Evolutionary conservation across 2,113 vertebrate genomes (phyloP), one percentile per base, ranked within the genome.

Genomic region (Datnioides undecimradiatus): DNA sequence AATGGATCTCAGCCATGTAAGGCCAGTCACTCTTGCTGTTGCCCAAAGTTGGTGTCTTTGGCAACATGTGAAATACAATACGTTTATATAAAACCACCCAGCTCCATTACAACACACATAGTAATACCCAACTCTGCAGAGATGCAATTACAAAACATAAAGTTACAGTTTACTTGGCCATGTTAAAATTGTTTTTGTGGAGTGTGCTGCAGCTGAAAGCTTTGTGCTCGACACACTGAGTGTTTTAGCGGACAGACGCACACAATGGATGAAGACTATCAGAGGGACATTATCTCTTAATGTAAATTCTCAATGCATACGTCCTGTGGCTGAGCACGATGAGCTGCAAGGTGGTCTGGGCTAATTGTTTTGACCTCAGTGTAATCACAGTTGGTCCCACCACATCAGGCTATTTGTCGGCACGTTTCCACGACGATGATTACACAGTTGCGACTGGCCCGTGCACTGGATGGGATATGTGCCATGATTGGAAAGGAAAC

Each of bases 351-450:
- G 38, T 14, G 33, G 60, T 7, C 49, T 19, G n/a, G 64, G 46
- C 16, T 74, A 65, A 80, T 73, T 8, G 41, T 23, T 76, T 69
- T 65, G 80, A 71, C 77, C 64, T 52, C 21, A 48, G 25, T 25
- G 4, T 46, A 77, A 76, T 80, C 49, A 67, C 74, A 73, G 72
- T 59, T 14, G 6, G 43, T 78, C 58, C 49, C 23, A 68, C 54
- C 16, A 41, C 78, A 83, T 80, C 49, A 51, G 71, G 57, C 38
- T 60, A 81, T 90, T 87, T 80, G 80, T 90, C 80, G 76, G 66
- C 73, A 70, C 8, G 29, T 82, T 85, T 85, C 59, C 79, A 81
- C 27, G 4, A 45, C 36, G 14, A 73, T 84, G 73, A 54, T 34
- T 69, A 74, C 63, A 72, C 57, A 65, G 78, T 84, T 65, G 55